These are phyloP conservation scores for Montifringilla adamsi DNA, from an alignment of 2,113 vertebrate species.

Conservation along the genomic window DNA sequence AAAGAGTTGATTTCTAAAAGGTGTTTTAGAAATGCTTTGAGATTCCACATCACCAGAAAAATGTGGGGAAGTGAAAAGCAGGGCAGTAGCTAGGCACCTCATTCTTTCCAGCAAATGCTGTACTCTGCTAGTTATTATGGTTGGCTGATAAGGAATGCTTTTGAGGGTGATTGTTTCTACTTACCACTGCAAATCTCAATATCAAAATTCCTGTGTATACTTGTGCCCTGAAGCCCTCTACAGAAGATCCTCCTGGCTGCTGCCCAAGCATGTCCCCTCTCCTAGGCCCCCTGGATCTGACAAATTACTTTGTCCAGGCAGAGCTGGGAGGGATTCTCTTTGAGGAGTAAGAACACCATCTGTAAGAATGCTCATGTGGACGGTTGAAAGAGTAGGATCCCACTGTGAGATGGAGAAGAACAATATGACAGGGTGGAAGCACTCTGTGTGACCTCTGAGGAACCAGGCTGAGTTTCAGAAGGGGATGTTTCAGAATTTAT, in stretches of 20 bases:
- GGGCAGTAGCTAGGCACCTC: background rate
- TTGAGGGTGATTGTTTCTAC: background rate
- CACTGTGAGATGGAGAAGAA: background rate
- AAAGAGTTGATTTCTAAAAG: background rate
- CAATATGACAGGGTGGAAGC: background rate
- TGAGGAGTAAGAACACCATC: background rate
- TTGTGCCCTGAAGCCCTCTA: background rate
- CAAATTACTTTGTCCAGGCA: background rate
- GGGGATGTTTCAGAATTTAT: background rate
- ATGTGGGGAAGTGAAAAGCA: background rate
- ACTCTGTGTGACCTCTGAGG: background rate
- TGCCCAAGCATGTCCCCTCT: background rate
- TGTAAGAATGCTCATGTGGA: background rate
- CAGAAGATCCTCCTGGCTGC: background rate
- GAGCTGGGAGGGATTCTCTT: background rate
- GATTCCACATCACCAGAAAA: background rate
- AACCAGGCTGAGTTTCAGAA: background rate
- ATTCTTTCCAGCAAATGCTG: background rate
- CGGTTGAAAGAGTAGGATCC: background rate
- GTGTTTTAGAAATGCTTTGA: slow-evolving; percentile 10
- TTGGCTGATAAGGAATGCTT: background rate
- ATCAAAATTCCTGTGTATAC: background rate
- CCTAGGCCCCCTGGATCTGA: background rate
- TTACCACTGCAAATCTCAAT: background rate
- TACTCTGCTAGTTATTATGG: background rate